Percentiles rank a stretch among this genome's conserved stretches.
These are phyloP conservation scores for Arrhopalites spinosus DNA, from an alignment of 2,888 invertebrate species.

Conservation along the genomic window DNA sequence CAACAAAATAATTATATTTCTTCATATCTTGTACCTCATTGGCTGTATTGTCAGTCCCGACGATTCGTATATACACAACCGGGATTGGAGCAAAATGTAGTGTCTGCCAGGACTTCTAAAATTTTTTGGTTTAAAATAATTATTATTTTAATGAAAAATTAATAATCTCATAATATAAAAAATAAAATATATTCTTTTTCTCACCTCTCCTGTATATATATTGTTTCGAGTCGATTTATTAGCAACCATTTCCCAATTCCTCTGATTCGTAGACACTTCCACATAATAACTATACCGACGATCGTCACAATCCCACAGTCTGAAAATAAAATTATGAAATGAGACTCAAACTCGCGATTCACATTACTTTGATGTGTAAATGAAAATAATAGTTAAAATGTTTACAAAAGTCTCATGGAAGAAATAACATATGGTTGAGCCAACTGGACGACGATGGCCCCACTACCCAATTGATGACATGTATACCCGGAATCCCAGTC, in stretches of 20 bases:
- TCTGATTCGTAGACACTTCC: slow-evolving; percentile 89
- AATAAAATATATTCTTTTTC: no score
- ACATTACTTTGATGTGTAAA: background rate
- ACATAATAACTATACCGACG: slow-evolving; percentile 95
- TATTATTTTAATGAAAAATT: no score
- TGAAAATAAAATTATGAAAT: background rate
- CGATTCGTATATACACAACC: slow-evolving; percentile 90
- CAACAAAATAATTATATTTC: no score
- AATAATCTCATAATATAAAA: no score
- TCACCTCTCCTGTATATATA: no score
- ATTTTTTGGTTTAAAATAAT: background rate
- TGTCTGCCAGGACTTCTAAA: slow-evolving; percentile 93
- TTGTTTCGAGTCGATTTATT: no score
- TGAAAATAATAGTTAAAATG: no score
- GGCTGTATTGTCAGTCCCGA: slow-evolving; percentile 95
- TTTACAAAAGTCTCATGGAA: slow-evolving; percentile 77
- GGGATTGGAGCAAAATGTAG: slow-evolving; percentile 82
- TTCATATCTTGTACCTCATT: slow-evolving; percentile 83
- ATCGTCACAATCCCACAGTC: slow-evolving; percentile 80
- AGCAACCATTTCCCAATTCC: slow-evolving; percentile 88
- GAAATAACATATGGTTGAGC: slow-evolving; percentile 93
- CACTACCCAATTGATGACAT: slow-evolving; percentile 93
- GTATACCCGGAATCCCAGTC: slow-evolving; percentile 99
- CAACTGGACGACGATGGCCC: slow-evolving; percentile 91
- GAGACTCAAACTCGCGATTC: background rate